Evolutionary conservation across 2,797 vertebrate genomes (phyloP), one percentile per base, ranked within the genome.

Genomic region (Sparidentex hasta): DNA sequence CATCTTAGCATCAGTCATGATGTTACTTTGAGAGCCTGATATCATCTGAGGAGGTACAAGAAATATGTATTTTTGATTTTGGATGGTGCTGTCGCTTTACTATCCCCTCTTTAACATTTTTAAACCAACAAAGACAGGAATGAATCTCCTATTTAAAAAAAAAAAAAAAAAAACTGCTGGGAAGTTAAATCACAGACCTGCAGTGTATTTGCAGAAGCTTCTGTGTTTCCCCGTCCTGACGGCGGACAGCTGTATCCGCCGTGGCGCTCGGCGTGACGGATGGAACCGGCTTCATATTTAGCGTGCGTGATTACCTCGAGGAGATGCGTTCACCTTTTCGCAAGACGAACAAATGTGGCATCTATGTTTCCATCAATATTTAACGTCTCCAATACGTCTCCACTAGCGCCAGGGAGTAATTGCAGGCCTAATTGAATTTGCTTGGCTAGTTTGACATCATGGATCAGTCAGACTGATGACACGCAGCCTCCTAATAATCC

Each of bases 351-450:
- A 92, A 94, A 94, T 89, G 88, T 89, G 88, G 92, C 91, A 94
- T 95, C 94, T 91, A 90, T 92, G 91, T 94, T 93, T 92, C 89
- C 87, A 95, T 96, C 94, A 95, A 95, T 95, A 95, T 95, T 95
- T 95, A 94, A 95, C 91, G 69, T 93, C 87, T 69, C 87, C 91
- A 69, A 95, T 96, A 94, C 90, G 77, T 96, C 95, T 95, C 92
- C 93, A 93, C 87, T 93, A 92, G 91, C 83, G 81, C 92, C 86
- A 74, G 86, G 86, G 92, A 95, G 93, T 95, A 94, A 95, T 96
- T 94, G 95, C 89, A 68, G 83, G 86, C 89, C 91, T 95, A 95
- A 96, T 96, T 96, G 94, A 96, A 95, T 96, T 95, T 95, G 95
- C 94, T 95, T 95, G 95, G 94, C 90, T 93, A 90, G 92, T 91